Evolutionary conservation across 2,113 vertebrate genomes (phyloP).

Genomic region (Neolamprologus caudopunctatus): DNA sequence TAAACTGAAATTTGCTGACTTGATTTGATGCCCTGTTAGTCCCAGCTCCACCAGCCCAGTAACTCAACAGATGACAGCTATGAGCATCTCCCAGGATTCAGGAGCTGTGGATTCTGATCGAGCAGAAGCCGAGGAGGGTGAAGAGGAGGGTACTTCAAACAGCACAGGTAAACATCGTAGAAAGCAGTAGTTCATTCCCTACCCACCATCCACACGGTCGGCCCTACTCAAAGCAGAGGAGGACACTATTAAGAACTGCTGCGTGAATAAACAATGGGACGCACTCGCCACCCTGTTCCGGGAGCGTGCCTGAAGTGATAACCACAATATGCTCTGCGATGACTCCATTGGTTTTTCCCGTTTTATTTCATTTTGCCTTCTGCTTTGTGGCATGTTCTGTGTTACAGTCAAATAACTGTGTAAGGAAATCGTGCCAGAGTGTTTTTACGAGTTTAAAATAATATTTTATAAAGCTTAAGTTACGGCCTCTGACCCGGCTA

Average conservation of each 20-base stretch:
- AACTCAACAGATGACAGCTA: conserved; percentile 87
- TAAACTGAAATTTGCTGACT: neutral
- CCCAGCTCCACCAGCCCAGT: conserved; percentile 79
- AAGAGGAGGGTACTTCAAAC: conserved; percentile 65
- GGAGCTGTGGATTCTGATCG: conserved; percentile 70
- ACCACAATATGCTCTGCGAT: neutral
- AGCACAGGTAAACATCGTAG: conserved; percentile 53
- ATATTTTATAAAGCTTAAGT: neutral
- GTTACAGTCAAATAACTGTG: neutral
- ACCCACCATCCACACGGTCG: neutral
- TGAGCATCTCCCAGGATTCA: conserved; percentile 86
- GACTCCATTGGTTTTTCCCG: neutral
- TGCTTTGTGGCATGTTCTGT: neutral
- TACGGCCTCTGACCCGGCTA: neutral
- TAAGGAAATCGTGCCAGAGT: neutral
- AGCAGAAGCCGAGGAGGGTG: conserved; percentile 63
- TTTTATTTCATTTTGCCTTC: neutral
- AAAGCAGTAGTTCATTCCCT: neutral
- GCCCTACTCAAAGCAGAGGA: neutral
- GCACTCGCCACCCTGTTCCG: neutral
- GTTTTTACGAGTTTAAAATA: neutral
- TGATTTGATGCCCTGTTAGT: conserved; percentile 6
- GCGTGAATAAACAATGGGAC: neutral
- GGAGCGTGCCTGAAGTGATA: neutral
- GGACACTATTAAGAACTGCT: neutral